Evolutionary conservation across 2,797 vertebrate genomes (phyloP).

Genomic region (Thripadectes ignobilis): DNA sequence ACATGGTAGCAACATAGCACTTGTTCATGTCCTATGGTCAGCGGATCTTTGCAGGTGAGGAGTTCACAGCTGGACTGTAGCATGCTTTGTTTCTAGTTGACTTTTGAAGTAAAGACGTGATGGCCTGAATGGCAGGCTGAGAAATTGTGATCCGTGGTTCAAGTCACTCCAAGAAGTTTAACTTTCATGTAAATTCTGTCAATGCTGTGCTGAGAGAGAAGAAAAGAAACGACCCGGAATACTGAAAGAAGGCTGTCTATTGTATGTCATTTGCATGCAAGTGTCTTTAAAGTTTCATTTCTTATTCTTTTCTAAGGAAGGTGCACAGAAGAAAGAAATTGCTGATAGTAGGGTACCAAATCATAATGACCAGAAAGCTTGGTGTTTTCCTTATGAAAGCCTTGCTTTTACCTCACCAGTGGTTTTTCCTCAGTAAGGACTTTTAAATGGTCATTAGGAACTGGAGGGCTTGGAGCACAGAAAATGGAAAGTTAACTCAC

Average conservation of each 20-base stretch:
- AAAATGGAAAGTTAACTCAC: not conserved
- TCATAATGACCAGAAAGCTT: not conserved
- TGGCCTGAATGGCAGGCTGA: not conserved
- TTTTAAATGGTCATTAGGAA: not conserved
- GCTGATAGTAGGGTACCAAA: not conserved
- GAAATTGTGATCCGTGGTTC: not conserved
- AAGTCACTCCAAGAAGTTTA: not conserved
- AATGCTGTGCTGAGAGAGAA: not conserved
- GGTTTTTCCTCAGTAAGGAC: not conserved
- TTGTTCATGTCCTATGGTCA: not conserved
- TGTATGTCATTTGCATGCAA: not conserved
- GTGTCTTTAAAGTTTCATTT: not conserved
- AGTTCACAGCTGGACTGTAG: not conserved
- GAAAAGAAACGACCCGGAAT: not conserved
- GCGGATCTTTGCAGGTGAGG: not conserved
- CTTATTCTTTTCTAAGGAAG: not conserved
- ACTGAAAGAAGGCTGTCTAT: not conserved
- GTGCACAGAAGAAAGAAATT: not conserved
- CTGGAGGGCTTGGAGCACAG: not conserved
- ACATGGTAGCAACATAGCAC: accelerated
- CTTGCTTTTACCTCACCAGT: not conserved
- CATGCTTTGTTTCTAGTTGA: not conserved
- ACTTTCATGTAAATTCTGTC: not conserved
- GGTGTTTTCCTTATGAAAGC: not conserved
- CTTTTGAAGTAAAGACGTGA: not conserved